A percentile compares a stretch with the other conserved stretches of the same genome.
Conservation (phyloP, 92 coral and sea anemone species). For the Zoanthus solanderi region DNA sequence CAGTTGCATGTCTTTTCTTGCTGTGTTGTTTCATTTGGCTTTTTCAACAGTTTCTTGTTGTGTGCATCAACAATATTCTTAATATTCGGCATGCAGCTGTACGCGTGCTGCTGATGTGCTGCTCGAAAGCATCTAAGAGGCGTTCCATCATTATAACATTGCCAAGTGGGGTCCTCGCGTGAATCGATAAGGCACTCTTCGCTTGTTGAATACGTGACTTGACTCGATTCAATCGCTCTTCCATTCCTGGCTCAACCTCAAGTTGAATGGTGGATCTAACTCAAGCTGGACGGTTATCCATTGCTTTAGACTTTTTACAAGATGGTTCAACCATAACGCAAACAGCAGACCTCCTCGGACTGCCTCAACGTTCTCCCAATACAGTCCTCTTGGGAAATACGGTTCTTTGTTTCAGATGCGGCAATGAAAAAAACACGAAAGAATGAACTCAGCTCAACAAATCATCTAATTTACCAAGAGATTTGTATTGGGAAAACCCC, state of each 20-base stretch:
- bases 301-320: slow-evolving; percentile 26
- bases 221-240: not conserved
- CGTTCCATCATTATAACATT: slow-evolving; percentile 37
- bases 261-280: slow-evolving; percentile 16
- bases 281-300: not conserved
- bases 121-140: not conserved
- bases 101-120: not conserved
- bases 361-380: too few species aligned
- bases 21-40: too few species aligned
- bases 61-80: too few species aligned
- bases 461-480: too few species aligned
- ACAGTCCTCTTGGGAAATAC: too few species aligned
- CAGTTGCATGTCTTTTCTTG: too few species aligned
- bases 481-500: too few species aligned
- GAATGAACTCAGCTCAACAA: too few species aligned
- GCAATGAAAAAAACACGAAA: too few species aligned
- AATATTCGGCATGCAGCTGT: not conserved
- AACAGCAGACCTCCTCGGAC: not conserved
- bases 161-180: slow-evolving; percentile 38
- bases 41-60: too few species aligned
- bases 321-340: slow-evolving; percentile 21
- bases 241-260: not conserved
- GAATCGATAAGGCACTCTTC: not conserved
- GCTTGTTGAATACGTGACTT: slow-evolving; percentile 30
- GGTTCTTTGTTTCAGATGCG: too few species aligned